These are phyloP conservation scores for Prunella strophiata DNA, from an alignment of 2,797 vertebrate species.

Conservation along the genomic window DNA sequence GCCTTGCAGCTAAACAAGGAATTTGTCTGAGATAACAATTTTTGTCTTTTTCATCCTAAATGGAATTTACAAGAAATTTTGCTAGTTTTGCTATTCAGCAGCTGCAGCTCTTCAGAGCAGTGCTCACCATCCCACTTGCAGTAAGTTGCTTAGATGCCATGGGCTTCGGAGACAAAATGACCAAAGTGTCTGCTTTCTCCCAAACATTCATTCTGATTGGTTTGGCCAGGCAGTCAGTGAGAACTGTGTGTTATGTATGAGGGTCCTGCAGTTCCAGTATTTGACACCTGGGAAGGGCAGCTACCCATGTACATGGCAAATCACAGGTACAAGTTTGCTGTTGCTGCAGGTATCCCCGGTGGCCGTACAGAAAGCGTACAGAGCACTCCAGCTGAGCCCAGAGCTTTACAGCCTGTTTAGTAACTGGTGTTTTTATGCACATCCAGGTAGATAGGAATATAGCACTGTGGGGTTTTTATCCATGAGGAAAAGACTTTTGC, in stretches of 20 bases:
- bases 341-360: not conserved
- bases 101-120: not conserved
- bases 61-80: not conserved
- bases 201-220: not conserved
- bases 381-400: not conserved
- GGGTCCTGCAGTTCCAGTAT: not conserved
- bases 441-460: not conserved
- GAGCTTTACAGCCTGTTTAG: not conserved
- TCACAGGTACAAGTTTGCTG: rapidly evolving
- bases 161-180: not conserved
- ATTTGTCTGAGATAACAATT: not conserved
- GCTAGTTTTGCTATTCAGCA: not conserved
- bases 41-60: not conserved
- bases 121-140: not conserved
- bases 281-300: not conserved
- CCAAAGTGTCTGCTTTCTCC: not conserved
- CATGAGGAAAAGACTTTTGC: not conserved
- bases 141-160: not conserved
- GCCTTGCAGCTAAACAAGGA: not conserved
- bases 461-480: not conserved
- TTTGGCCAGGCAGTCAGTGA: not conserved
- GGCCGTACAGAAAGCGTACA: rapidly evolving
- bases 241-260: not conserved
- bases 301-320: not conserved
- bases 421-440: not conserved